phyloP scores from a whole-genome alignment of 2,888 invertebrate species.

The Caenorhabditis sp. region DNA sequence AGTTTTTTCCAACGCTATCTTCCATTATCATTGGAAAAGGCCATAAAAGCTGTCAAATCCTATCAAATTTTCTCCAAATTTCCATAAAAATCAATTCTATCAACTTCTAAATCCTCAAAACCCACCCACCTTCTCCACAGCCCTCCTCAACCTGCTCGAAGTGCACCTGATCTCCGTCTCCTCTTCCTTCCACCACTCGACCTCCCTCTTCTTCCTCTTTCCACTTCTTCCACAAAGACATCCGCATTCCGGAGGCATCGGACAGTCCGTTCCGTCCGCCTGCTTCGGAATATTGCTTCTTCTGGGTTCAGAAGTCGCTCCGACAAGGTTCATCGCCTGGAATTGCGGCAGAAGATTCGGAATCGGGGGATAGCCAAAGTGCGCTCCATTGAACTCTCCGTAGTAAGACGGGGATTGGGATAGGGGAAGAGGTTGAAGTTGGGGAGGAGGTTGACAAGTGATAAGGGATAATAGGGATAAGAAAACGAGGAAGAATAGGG shows the following conservation, averaged over 20 bases:
- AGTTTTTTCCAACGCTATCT: not conserved
- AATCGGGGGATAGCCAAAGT: constrained; percentile 41
- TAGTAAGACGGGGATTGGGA: constrained; percentile 33
- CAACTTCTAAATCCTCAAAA: not conserved
- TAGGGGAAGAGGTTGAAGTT: constrained; percentile 16
- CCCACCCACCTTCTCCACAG: constrained; percentile 33
- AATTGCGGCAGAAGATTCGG: constrained; percentile 40
- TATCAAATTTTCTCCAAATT: not conserved
- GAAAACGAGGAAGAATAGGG: constrained; percentile 12
- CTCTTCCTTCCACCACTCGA: constrained; percentile 27
- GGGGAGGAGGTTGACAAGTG: constrained; percentile 27
- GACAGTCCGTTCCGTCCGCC: constrained; percentile 54
- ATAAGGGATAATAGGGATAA: constrained; percentile 5
- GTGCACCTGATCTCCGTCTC: constrained; percentile 44
- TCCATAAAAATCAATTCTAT: too few relatives aligned
- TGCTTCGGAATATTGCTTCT: constrained; percentile 45
- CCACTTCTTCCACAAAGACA: constrained; percentile 55
- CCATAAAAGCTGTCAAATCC: not conserved
- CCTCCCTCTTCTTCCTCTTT: constrained; percentile 38
- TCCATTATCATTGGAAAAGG: too few relatives aligned
- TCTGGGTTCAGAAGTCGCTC: constrained; percentile 44
- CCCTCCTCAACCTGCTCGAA: constrained; percentile 43
- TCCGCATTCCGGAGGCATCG: constrained; percentile 56
- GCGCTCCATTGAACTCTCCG: constrained; percentile 40
- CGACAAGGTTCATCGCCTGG: constrained; percentile 38